Conservation (phyloP, 2,797 vertebrate species). For the Aeoliscus strigatus region DNA sequence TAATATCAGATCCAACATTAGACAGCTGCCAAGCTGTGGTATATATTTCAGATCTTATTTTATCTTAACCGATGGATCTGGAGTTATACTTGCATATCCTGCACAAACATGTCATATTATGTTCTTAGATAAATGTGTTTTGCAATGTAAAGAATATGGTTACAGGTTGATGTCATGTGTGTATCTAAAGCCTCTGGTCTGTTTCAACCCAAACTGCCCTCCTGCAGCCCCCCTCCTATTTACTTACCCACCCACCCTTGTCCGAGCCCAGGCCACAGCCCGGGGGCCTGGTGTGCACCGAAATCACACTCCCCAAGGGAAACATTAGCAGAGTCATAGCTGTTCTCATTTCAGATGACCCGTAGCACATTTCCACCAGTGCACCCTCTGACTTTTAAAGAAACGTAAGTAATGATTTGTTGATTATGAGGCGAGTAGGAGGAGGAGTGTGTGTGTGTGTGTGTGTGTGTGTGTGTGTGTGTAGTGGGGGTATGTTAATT, state of each 20-base stretch:
- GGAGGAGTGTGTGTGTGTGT: no score
- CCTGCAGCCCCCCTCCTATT: slow-evolving; percentile 38
- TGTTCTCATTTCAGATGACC: slow-evolving; percentile 69
- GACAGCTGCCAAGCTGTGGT: background rate
- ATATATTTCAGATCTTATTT: no score
- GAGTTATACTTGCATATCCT: no score
- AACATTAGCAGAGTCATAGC: slow-evolving; percentile 64
- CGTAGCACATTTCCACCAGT: slow-evolving; percentile 47
- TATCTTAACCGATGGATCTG: no score
- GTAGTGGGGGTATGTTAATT: slow-evolving; percentile 57
- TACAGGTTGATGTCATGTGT: no score
- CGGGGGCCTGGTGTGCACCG: slow-evolving; percentile 45
- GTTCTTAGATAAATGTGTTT: no score
- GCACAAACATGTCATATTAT: no score
- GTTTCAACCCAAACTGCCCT: slow-evolving; percentile 39
- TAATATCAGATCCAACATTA: slow-evolving; percentile 1
- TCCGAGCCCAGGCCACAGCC: slow-evolving; percentile 56
- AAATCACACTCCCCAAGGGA: slow-evolving; percentile 62
- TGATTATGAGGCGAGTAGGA: slow-evolving; percentile 70
- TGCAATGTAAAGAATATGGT: no score
- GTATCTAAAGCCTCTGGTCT: slow-evolving; percentile 40
- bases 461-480: no score
- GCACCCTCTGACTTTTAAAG: slow-evolving; percentile 34
- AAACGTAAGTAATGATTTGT: slow-evolving; percentile 60
- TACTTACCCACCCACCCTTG: slow-evolving; percentile 17